phyloP scores from a whole-genome alignment of 2,797 vertebrate genomes.

The Acrocephalus scirpaceus region DNA sequence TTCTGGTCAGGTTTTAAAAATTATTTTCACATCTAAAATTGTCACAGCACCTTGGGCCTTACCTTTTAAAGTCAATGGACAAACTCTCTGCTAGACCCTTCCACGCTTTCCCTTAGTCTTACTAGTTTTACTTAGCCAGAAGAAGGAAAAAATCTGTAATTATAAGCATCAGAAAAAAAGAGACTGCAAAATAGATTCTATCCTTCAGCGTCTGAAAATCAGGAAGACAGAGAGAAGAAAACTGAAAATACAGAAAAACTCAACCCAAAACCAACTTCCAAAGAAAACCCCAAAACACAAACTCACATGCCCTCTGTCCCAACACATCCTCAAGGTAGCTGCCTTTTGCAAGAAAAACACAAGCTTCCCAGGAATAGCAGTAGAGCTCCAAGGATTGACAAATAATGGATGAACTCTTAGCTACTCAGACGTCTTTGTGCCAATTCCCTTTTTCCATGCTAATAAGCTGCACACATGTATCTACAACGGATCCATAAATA shows the following conservation, averaged over 20 bases:
- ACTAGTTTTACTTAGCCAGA: conserved; percentile 1
- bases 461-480: neutral
- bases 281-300: neutral
- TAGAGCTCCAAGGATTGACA: neutral
- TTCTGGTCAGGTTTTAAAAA: neutral
- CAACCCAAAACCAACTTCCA: neutral
- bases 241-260: neutral
- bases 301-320: neutral
- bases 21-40: conserved; percentile 7
- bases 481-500: neutral
- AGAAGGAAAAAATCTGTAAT: neutral
- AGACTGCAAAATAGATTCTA: neutral
- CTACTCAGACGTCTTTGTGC: neutral
- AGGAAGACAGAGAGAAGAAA: neutral
- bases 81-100: neutral
- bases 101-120: neutral
- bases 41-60: neutral
- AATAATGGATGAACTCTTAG: conserved; percentile 14
- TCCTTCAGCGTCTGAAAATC: neutral
- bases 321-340: neutral
- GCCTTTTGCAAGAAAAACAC: neutral
- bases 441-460: neutral
- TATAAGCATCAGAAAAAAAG: neutral
- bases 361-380: neutral
- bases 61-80: neutral